Base-by-base conservation (phyloP, 2,113 vertebrate species). In the Phalacrocorax pelagicus region DNA sequence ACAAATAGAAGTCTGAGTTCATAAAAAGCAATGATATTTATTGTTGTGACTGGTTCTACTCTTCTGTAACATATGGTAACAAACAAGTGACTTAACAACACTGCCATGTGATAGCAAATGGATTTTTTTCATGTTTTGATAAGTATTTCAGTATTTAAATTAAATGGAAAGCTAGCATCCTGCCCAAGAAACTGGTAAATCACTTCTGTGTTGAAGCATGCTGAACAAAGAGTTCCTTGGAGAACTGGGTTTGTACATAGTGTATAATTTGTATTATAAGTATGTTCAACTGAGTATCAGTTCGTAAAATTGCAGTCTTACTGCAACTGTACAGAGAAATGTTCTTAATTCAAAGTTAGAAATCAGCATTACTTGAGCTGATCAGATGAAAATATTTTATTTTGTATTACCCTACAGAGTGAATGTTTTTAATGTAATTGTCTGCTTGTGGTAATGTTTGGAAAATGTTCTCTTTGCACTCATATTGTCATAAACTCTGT, bases 181-280 rank as follows among this genome's bases (percentile, higher is more conserved):
- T 94, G 8, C 81, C 52, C 80, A 67, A 88, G 77, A 92, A 84
- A 34, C 5, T 62, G 67, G 15, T 63, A 81, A 92, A 73, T n/a
- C 67, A 63, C 47, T 34, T 69, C 51, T 46, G 34, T 49, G 16
- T 71, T 85, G 74, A 84, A 75, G 81, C 51, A 49, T 81, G 46
- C 36, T 42, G 59, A 80, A 15, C 42, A 78, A 78, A 81, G 57
- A 34, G 74, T 71, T 93, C 69, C 67, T 52, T 62, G 88, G 82
- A 63, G 77, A 86, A 23, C 62, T 83, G 40, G 18, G 17, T 92
- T 96, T 98, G 97, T 97, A 97, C 46, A 97, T 97, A 96, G 42
- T 96, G 69, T 95, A 92, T 78, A 44, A 52, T 86, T 79, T 98
- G 82, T 97, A 79, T 94, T 89, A 93, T 96, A 97, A 94, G 93